These are phyloP conservation scores for Agrotis exclamationis DNA, from an alignment of 2,888 invertebrate species.

Conservation along the genomic window DNA sequence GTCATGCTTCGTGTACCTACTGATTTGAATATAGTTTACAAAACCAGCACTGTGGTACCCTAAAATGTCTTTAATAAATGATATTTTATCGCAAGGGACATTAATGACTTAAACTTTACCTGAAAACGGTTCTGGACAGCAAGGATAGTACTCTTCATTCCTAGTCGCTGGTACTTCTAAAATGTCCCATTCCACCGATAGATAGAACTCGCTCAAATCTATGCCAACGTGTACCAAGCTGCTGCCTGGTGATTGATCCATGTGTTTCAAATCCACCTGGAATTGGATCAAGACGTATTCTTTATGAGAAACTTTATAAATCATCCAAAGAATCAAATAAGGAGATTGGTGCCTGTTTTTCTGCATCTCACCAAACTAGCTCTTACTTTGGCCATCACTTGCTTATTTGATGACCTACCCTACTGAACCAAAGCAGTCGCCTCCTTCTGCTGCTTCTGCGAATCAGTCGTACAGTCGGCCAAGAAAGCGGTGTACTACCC, in stretches of 20 bases:
- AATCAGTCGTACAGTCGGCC: too few species aligned
- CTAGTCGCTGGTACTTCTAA: slow-evolving; percentile 97
- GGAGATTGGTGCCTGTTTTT: too few species aligned
- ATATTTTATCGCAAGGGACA: not conserved
- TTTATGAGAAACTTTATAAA: too few species aligned
- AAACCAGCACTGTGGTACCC: not conserved
- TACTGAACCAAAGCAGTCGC: too few species aligned
- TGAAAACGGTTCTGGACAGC: slow-evolving; percentile 96
- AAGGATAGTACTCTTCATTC: slow-evolving; percentile 98
- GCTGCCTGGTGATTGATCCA: slow-evolving; percentile 96
- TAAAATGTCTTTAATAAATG: not conserved
- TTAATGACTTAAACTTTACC: slow-evolving; percentile 86
- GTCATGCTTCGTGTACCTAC: not conserved
- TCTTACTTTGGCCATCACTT: too few species aligned
- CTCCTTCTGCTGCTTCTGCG: too few species aligned
- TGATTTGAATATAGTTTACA: not conserved
- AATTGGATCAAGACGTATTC: slow-evolving; percentile 18
- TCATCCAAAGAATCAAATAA: not conserved
- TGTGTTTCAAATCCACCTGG: slow-evolving; percentile 97
- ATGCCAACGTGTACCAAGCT: slow-evolving; percentile 97
- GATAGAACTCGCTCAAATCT: slow-evolving; percentile 98
- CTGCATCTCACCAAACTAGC: too few species aligned
- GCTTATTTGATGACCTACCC: not conserved
- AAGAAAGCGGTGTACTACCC: too few species aligned
- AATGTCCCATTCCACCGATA: slow-evolving; percentile 99